Evolutionary conservation across 2,888 invertebrate species (phyloP).

Genomic region (Psylliodes chrysocephalus): DNA sequence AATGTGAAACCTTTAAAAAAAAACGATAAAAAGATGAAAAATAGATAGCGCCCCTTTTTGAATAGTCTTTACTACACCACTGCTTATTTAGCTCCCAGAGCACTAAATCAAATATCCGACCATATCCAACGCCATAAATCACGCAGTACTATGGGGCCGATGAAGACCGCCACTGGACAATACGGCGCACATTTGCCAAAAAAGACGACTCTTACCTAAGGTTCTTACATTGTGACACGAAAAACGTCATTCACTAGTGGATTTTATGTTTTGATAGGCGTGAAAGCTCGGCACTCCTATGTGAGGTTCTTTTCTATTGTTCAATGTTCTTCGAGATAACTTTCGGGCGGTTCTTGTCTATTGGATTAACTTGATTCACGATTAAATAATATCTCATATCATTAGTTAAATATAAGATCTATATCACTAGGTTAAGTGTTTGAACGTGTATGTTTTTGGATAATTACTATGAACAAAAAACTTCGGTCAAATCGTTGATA

Average conservation of each 20-base stretch:
- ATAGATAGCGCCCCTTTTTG: no score
- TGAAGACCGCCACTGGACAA: conserved; percentile 63
- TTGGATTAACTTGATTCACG: not conserved
- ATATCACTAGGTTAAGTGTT: no score
- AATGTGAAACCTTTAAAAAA: no score
- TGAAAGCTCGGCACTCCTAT: conserved; percentile 52
- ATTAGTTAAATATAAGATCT: no score
- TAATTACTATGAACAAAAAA: no score
- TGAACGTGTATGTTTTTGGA: no score
- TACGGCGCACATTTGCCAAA: conserved; percentile 54
- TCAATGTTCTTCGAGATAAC: conserved; percentile 27
- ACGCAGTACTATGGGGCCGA: conserved; percentile 48
- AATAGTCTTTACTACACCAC: conserved; percentile 24
- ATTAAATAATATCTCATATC: not conserved
- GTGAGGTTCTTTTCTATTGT: conserved; percentile 33
- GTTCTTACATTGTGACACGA: conserved; percentile 38
- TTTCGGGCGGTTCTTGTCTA: conserved; percentile 7
- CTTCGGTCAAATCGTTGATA: no score
- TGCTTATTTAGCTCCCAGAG: conserved; percentile 26
- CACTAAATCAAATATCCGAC: conserved; percentile 55
- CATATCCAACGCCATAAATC: conserved; percentile 56
- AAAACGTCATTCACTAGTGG: conserved; percentile 40
- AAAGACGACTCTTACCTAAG: conserved; percentile 36
- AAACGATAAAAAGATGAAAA: no score
- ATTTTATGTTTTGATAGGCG: conserved; percentile 55